phyloP scores from a whole-genome alignment of 2,888 invertebrate genomes.

The Melanchra persicariae region DNA sequence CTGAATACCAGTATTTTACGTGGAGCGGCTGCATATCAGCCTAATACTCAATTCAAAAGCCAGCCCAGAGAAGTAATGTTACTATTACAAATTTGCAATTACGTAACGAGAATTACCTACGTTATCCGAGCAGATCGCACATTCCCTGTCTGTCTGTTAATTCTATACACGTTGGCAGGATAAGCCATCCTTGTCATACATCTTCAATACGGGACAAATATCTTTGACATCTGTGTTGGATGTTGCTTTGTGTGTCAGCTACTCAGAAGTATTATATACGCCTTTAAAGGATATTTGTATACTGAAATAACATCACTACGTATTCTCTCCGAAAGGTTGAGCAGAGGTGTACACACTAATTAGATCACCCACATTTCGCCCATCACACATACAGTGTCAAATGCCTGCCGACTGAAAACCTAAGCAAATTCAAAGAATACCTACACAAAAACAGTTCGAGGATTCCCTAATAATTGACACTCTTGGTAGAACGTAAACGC shows the following conservation, averaged over 20 bases:
- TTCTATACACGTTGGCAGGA: not conserved
- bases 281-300: not conserved
- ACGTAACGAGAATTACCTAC: not conserved
- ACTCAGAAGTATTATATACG: too few species aligned
- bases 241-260: not conserved
- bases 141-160: conserved; percentile 8
- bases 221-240: conserved; percentile 1
- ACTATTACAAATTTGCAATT: too few species aligned
- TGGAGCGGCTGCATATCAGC: too few species aligned
- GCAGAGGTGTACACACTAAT: not conserved
- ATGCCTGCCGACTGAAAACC: not conserved
- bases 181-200: conserved; percentile 4
- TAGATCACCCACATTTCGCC: not conserved
- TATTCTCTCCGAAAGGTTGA: not conserved
- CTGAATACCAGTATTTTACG: too few species aligned
- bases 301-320: not conserved
- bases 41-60: not conserved
- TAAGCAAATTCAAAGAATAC: not conserved
- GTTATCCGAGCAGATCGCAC: not conserved
- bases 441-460: not conserved
- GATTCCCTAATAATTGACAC: not conserved
- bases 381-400: not conserved
- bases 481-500: not conserved
- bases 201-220: not conserved
- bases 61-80: not conserved